phyloP scores from a whole-genome alignment of 2,888 invertebrate species.

The Oxystoma pomonae region DNA sequence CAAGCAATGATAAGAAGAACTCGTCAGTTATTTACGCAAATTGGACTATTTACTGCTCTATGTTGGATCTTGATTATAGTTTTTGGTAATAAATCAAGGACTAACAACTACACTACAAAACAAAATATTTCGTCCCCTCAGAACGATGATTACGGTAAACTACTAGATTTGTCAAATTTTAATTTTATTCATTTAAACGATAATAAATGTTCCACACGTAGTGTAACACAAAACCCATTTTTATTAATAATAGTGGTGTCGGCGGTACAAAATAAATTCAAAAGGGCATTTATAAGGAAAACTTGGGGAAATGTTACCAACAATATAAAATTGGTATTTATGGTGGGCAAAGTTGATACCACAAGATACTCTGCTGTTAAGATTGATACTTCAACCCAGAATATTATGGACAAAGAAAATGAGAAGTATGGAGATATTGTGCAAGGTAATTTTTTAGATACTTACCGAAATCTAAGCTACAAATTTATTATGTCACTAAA shows the following conservation, averaged over 20 bases:
- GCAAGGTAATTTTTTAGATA: conserved; percentile 72
- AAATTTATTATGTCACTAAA: conserved; percentile 80
- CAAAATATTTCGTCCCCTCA: too few species aligned
- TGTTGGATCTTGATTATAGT: too few species aligned
- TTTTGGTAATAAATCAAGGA: too few species aligned
- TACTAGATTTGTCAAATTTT: conserved; percentile 25
- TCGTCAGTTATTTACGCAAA: too few species aligned
- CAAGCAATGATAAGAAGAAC: too few species aligned
- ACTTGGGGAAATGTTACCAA: conserved; percentile 66
- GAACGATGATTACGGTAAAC: conserved; percentile 9
- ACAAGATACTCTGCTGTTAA: too few species aligned
- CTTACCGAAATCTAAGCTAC: conserved; percentile 78
- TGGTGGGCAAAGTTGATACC: too few species aligned
- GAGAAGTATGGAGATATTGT: conserved; percentile 61
- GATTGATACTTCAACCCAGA: conserved; percentile 38
- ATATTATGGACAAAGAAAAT: conserved; percentile 51
- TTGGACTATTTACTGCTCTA: too few species aligned
- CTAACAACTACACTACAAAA: too few species aligned
- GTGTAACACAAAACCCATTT: conserved; percentile 30
- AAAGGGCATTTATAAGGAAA: conserved; percentile 63
- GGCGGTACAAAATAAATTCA: conserved; percentile 60
- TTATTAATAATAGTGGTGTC: conserved; percentile 65
- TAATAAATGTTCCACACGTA: not conserved
- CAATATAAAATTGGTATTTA: conserved; percentile 59
- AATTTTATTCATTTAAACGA: conserved; percentile 5